Base-by-base conservation (phyloP, 2,888 invertebrate genomes). In the Litoditis marina region DNA sequence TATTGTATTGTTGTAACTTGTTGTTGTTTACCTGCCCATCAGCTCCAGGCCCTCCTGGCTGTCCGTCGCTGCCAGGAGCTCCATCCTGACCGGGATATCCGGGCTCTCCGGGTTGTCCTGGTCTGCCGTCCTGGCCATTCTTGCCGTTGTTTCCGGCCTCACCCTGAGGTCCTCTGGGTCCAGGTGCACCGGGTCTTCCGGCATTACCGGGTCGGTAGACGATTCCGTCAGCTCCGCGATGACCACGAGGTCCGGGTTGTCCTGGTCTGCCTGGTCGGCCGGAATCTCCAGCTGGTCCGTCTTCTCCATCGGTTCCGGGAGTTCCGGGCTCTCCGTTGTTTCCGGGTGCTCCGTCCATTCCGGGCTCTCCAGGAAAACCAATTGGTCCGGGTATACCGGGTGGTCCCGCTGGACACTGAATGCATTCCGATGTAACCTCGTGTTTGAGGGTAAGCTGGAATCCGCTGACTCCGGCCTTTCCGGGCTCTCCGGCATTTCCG, bases 81-180 rank as follows among this genome's bases (percentile, higher is more conserved):
- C 57, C 57, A 19, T 57, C 57, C 36, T 57, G 46, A 32, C 57
- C 57, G 46, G 57, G 57, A 25, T 27, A 34, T 47, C 57, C 57
- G 13, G 47, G 46, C 19, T 47, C 25, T 57, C 57, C 57, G 36
- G 57, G 32, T 28, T 47, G 34, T 57, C 57, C 57, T 22, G 57
- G 57, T 28, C 34, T 32, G 7, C 57, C 57, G n/a, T 46, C 47
- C 8, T 32, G 8, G 5, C 57, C 57, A 32, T 57, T 49, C 16
- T 47, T 57, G 30, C 57, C 57, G 25, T 46, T 27, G 7, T 57
- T 49, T 57, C 57, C 57, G 16, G 16, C 34, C 1, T 47, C 47
- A 5, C 57, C 57, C 31, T 34, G 46, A 32, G 57, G 57, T 34
- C 57, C 57, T 25, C 57, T 47, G 49, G 57, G 31, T 49, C 57